Percentiles rank a stretch among this genome's conserved stretches.
These are phyloP conservation scores for Drosophila heteroneura DNA, from an alignment of 2,888 invertebrate genomes.

Conservation along the genomic window DNA sequence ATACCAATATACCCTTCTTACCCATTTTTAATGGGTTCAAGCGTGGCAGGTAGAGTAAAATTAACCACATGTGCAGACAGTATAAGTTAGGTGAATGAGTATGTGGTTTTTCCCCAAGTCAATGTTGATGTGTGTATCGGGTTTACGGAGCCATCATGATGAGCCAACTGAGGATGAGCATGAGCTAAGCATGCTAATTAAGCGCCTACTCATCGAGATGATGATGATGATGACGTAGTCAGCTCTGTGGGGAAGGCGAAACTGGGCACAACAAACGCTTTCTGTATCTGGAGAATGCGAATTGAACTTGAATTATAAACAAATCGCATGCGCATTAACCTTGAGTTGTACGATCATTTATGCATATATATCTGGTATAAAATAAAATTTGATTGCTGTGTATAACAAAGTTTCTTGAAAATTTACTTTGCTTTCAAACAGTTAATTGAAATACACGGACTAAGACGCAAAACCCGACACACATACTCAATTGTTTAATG, in stretches of 20 bases:
- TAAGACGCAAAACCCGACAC: slow-evolving; percentile 39
- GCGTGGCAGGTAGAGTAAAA: background rate
- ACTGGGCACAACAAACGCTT: background rate
- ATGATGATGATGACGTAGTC: slow-evolving; percentile 20
- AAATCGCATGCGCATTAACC: slow-evolving; percentile 49
- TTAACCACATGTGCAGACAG: background rate
- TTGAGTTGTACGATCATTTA: slow-evolving; percentile 37
- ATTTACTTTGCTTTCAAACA: slow-evolving; percentile 46
- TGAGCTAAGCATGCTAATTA: slow-evolving; percentile 62
- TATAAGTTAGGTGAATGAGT: slow-evolving; percentile 18
- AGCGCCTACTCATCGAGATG: slow-evolving; percentile 50
- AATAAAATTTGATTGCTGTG: slow-evolving; percentile 5
- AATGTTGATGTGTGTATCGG: slow-evolving; percentile 28
- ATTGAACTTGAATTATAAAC: slow-evolving; percentile 73
- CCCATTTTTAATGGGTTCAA: background rate
- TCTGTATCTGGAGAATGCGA: slow-evolving; percentile 58
- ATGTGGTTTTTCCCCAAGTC: slow-evolving; percentile 13
- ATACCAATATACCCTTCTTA: background rate
- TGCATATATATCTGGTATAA: background rate
- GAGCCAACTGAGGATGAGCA: slow-evolving; percentile 23
- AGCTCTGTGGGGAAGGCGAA: background rate
- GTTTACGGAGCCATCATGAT: slow-evolving; percentile 15
- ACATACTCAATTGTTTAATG: slow-evolving; percentile 51
- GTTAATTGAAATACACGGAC: slow-evolving; percentile 64
- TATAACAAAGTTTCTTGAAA: slow-evolving; percentile 50